Percentiles rank a stretch among this genome's conserved stretches.
These are phyloP conservation scores for Phocides pigmalion DNA, from an alignment of 1,140 invertebrate species.

Conservation along the genomic window DNA sequence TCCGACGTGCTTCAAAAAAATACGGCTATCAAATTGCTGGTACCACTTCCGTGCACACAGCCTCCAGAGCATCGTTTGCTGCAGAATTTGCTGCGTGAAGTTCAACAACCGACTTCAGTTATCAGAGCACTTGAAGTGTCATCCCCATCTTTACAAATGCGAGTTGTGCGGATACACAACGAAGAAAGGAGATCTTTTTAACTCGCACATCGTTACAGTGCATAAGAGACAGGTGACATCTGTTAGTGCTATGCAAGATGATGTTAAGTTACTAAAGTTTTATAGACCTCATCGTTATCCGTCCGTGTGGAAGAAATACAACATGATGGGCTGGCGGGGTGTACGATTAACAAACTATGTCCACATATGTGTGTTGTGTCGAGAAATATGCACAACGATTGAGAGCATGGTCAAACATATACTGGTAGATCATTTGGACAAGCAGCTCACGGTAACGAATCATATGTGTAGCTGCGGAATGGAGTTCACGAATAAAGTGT, in stretches of 20 bases:
- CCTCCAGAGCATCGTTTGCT: slow-evolving; percentile 43
- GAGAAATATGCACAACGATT: slow-evolving; percentile 42
- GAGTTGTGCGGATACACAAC: slow-evolving; percentile 42
- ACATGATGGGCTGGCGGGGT: slow-evolving; percentile 25
- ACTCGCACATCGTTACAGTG: slow-evolving; percentile 36
- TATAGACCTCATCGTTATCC: slow-evolving; percentile 30
- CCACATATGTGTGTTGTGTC: slow-evolving; percentile 52
- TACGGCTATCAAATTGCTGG: slow-evolving; percentile 31
- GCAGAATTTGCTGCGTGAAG: slow-evolving; percentile 54
- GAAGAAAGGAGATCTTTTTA: slow-evolving; percentile 36
- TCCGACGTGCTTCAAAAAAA: slow-evolving; percentile 42
- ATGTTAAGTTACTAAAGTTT: slow-evolving; percentile 6
- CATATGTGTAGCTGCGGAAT: slow-evolving; percentile 52
- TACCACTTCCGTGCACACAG: slow-evolving; percentile 50
- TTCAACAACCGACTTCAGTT: slow-evolving; percentile 37
- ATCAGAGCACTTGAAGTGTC: slow-evolving; percentile 41
- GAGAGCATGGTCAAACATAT: slow-evolving; percentile 42
- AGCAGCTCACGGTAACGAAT: not conserved
- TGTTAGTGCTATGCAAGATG: too few relatives aligned
- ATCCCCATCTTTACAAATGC: slow-evolving; percentile 43
- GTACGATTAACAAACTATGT: slow-evolving; percentile 36
- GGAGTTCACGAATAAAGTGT: slow-evolving; percentile 49
- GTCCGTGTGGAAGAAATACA: slow-evolving; percentile 8
- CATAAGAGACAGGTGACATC: slow-evolving; percentile 35
- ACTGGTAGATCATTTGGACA: slow-evolving; percentile 24